These are phyloP conservation scores for Odontomyia ornata DNA, from an alignment of 2,888 invertebrate species.

Conservation along the genomic window DNA sequence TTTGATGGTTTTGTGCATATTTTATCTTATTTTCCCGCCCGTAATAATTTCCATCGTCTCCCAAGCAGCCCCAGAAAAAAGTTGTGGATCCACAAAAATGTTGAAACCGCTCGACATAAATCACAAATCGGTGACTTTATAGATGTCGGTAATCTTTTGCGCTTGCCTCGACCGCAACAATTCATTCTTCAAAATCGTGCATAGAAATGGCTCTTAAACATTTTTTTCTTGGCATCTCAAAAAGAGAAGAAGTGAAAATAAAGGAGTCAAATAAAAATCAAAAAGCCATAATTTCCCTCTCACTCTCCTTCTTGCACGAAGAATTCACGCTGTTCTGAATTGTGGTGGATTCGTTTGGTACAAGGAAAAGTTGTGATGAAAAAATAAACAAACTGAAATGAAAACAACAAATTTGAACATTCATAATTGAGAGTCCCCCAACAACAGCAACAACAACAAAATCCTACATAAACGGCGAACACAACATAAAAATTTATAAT, in stretches of 20 bases:
- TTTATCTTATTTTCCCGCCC: not conserved
- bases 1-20: not conserved
- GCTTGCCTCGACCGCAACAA: slow-evolving; percentile 11
- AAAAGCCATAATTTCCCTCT: slow-evolving; percentile 20
- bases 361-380: not conserved
- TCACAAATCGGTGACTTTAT: slow-evolving; percentile 42
- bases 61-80: not conserved
- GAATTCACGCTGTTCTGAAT: not conserved
- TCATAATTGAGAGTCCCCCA: slow-evolving; percentile 23
- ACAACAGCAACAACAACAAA: slow-evolving; percentile 37
- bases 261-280: not conserved
- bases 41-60: not conserved
- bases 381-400: slow-evolving; percentile 6
- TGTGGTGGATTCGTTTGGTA: not conserved
- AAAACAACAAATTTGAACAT: slow-evolving; percentile 7
- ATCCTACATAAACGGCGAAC: slow-evolving; percentile 40
- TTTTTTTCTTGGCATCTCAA: not conserved
- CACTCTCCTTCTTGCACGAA: not conserved
- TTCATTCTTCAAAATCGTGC: slow-evolving; percentile 36
- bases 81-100: slow-evolving; percentile 22
- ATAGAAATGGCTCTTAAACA: slow-evolving; percentile 35
- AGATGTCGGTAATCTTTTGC: slow-evolving; percentile 12
- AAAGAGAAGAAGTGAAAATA: not conserved
- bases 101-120: slow-evolving; percentile 42
- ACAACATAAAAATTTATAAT: slow-evolving; percentile 49